phyloP scores from a whole-genome alignment of 2,888 invertebrate genomes.

The Ormia ochracea region DNA sequence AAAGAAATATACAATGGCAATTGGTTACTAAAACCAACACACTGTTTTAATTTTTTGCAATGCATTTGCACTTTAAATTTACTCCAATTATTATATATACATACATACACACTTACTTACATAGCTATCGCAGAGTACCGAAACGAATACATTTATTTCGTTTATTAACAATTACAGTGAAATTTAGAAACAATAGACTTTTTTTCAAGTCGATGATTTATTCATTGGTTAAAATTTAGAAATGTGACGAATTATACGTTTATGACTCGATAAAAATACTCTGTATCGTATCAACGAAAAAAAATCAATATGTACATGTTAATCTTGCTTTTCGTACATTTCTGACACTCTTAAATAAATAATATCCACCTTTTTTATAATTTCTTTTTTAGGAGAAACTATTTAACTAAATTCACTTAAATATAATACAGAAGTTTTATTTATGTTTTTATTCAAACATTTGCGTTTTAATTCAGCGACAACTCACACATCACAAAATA shows the following conservation, averaged over 20 bases:
- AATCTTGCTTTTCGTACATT: not conserved
- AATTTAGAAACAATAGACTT: not conserved
- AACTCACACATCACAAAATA: too few relatives aligned
- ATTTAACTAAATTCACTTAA: not conserved
- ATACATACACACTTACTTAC: not conserved
- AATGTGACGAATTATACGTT: not conserved
- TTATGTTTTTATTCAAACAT: not conserved
- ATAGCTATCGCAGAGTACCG: not conserved
- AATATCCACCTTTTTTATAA: not conserved
- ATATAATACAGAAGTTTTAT: not conserved
- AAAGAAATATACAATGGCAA: too few relatives aligned
- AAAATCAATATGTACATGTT: slow-evolving; percentile 30
- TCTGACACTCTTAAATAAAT: not conserved
- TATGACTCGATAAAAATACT: not conserved
- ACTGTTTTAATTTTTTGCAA: not conserved
- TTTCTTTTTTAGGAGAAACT: not conserved
- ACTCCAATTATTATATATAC: not conserved
- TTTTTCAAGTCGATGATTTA: not conserved
- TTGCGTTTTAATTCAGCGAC: not conserved
- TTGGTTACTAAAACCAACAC: not conserved
- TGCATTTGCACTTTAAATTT: not conserved
- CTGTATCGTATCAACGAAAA: not conserved
- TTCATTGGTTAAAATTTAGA: not conserved
- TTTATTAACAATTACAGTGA: not conserved
- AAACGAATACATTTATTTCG: not conserved